Evolutionary conservation across 1,140 invertebrate genomes (phyloP), one percentile per base, ranked within the genome.

Genomic region (Drusus annulatus): DNA sequence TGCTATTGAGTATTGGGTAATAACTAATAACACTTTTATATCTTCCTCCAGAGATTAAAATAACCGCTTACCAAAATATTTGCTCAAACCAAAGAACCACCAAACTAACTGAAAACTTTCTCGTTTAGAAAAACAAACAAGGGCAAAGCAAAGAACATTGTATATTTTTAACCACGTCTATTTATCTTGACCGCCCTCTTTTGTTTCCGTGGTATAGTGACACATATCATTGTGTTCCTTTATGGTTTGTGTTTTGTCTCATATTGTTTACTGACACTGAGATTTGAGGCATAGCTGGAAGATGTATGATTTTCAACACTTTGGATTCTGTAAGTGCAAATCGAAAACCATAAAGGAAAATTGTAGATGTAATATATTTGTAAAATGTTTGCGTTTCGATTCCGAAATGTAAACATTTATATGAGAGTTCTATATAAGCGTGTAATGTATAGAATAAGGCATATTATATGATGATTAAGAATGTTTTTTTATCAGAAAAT

Each of bases 121-220:
- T 15, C 52, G 51, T 36, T 71, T 54, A 69, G 50, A 58, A 74
- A 74, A 54, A 74, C 54, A 74, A 74, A 74, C 71, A 6, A 23
- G 17, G 23, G 51, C 71, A n/a, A 21, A 25, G 23, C 54, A 19
- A 62, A 51, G 52, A 74, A 54, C 69, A 62, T 31, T 45, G 56
- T 71, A 54, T 82, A 82, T 82, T 82, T 82, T 82, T 79, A 80
- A 77, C 81, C 74, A 50, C 73, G 60, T 31, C 78, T 82, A 82
- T 82, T 82, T 82, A 82, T 82, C 81, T 82, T 82, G 79, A 80
- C 79, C 81, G 79, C 25, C 19, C 52, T 16, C 13, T 10, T 8
- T 51, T 45, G 28, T 25, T 28, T 50, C 54, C 15, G 31, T 50
- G 54, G 74, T 15, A 23, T 1, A 21, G 74, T 62, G 52, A 76